Percentiles rank a stretch among this genome's conserved stretches.
These are phyloP conservation scores for Hyperoplus lanceolatus DNA, from an alignment of 2,797 vertebrate species.

Conservation along the genomic window DNA sequence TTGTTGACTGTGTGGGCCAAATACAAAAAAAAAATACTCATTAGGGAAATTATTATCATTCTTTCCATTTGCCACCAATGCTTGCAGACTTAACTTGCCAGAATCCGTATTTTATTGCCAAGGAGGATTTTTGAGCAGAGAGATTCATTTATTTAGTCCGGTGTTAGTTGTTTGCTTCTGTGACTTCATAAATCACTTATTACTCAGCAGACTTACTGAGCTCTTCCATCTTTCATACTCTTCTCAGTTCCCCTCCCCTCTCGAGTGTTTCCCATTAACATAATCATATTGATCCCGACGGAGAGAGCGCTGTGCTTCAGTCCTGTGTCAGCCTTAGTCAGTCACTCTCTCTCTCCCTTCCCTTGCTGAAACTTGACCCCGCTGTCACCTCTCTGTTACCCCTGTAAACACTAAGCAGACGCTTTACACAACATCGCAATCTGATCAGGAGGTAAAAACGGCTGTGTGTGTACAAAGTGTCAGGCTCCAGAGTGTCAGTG, in stretches of 20 bases:
- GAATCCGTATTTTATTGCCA: not conserved
- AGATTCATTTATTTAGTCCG: not conserved
- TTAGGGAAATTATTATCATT: not conserved
- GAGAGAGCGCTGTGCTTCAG: not conserved
- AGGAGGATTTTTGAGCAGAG: not conserved
- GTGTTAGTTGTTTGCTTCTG: not conserved
- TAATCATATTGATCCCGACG: not conserved
- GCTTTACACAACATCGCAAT: slow-evolving; percentile 64
- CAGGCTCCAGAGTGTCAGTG: slow-evolving; percentile 19
- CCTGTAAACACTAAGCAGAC: slow-evolving; percentile 42
- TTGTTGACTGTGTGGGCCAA: not conserved
- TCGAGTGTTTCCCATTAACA: slow-evolving; percentile 5
- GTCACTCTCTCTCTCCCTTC: not conserved
- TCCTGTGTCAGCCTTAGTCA: not conserved
- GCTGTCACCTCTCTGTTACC: slow-evolving; percentile 25
- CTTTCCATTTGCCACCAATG: not conserved
- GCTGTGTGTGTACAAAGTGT: slow-evolving; percentile 21
- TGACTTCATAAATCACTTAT: slow-evolving; percentile 4
- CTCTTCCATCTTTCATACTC: not conserved
- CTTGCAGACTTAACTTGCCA: not conserved
- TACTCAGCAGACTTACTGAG: not conserved
- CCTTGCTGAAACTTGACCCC: slow-evolving; percentile 38
- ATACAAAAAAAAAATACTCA: not conserved
- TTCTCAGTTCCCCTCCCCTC: not conserved
- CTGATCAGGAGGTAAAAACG: slow-evolving; percentile 35